Evolutionary conservation across 2,888 invertebrate genomes (phyloP).

Genomic region (Subacronicta megacephala): DNA sequence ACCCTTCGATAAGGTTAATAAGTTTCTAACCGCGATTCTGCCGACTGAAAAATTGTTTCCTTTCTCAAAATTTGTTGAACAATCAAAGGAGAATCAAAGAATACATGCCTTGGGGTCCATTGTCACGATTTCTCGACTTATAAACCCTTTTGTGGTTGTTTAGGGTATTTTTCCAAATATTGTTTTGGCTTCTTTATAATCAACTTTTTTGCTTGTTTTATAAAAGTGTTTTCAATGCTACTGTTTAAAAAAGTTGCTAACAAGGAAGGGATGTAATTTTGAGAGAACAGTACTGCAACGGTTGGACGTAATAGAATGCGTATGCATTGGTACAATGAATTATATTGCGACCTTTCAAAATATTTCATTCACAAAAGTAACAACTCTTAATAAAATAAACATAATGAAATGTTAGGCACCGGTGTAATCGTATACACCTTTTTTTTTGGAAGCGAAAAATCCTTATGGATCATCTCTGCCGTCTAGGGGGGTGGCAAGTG

Average conservation of each 20-base stretch:
- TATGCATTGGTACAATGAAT: background rate
- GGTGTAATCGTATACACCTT: too few relatives aligned
- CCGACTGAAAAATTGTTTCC: conserved; percentile 45
- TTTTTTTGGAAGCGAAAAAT: too few relatives aligned
- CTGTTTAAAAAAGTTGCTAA: background rate
- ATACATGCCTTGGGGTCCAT: conserved; percentile 40
- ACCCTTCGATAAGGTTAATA: conserved; percentile 56
- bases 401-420: too few relatives aligned
- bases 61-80: conserved; percentile 51
- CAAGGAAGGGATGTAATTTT: background rate
- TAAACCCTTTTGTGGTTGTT: conserved; percentile 46
- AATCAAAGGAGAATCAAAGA: conserved; percentile 48
- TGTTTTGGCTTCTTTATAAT: conserved; percentile 34
- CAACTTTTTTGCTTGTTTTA: conserved; percentile 23
- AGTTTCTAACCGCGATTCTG: conserved; percentile 44
- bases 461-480: too few relatives aligned
- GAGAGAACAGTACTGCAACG: conserved; percentile 1
- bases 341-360: too few relatives aligned
- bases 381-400: too few relatives aligned
- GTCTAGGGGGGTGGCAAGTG: too few relatives aligned
- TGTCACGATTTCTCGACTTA: conserved; percentile 40
- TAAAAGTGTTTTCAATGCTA: conserved; percentile 1
- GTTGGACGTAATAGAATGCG: background rate
- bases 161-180: conserved; percentile 21
- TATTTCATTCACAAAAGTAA: too few relatives aligned